phyloP scores from a whole-genome alignment of 2,888 invertebrate genomes.

The Lochmaea capreae region DNA sequence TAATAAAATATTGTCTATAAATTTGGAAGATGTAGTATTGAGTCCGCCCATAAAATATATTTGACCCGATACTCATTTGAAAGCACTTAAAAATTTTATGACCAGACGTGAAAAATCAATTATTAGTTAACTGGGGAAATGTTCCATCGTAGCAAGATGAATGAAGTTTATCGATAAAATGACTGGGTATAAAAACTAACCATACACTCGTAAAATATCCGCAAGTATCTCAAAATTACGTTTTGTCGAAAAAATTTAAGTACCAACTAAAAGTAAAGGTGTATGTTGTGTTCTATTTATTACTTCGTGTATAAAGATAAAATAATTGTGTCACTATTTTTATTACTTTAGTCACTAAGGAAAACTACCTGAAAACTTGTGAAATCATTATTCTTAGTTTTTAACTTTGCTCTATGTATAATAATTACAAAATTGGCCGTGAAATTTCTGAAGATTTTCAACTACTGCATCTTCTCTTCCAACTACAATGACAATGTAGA shows the following conservation, averaged over 20 bases:
- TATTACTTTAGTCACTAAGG: neutral
- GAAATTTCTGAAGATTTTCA: too few relatives aligned
- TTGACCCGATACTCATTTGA: neutral
- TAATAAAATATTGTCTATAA: neutral
- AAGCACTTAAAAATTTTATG: conserved; percentile 12
- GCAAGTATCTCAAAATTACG: conserved; percentile 8
- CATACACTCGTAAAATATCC: conserved; percentile 9
- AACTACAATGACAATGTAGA: too few relatives aligned
- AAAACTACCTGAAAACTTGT: neutral
- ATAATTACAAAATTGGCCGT: too few relatives aligned
- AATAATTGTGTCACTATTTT: neutral
- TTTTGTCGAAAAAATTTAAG: neutral
- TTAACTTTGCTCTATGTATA: neutral
- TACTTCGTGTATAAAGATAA: neutral
- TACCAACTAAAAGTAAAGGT: neutral
- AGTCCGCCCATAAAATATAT: neutral
- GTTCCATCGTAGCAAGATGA: neutral
- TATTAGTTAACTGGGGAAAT: conserved; percentile 13
- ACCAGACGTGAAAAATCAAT: conserved; percentile 12
- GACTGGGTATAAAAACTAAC: conserved; percentile 8
- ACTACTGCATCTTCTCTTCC: too few relatives aligned
- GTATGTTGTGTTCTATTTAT: neutral
- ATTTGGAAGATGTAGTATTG: neutral
- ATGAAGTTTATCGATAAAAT: conserved; percentile 11
- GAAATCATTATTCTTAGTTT: neutral